Base-by-base conservation (phyloP, 2,113 vertebrate genomes). In the Melanotaenia duboulayi region DNA sequence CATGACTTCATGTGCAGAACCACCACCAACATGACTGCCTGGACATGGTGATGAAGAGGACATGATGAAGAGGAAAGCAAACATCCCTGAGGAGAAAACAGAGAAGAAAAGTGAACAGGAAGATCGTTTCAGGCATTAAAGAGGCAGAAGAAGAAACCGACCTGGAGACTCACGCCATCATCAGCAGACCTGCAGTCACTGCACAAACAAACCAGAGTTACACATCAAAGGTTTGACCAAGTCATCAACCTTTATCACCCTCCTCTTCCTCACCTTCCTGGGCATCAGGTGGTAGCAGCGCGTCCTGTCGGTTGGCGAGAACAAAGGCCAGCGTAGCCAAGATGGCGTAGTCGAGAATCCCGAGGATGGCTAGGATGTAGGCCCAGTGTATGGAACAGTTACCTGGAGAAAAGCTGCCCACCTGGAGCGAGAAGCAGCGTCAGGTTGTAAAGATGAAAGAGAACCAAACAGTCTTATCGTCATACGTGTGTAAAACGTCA, bases 331-430 rank as follows among this genome's bases (percentile, higher is more conserved):
- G 76, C 0, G 92, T 94, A 51, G 95, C 90, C 73, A 96, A 87
- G 25, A 95, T 94, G 16, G 90, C 87, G 1, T 94, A 93, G 0
- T 96, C 95, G 55, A 95, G 78, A 14, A 94, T 90, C 0, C 95
- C 95, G 69, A 96, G 88, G 24, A 96, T 71, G 78, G 95, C 95
- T 48, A 96, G 84, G n/a, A 94, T 87, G 69, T 93, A 96, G 39
- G 94, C 94, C 95, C 95, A 96, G 90, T 95, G 94, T 24, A 96
- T 84, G 0, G 93, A 90, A 67, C 95, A 96, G 81, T 91, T 90
- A 3, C 95, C 95, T 12, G 92, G 85, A 19, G 94, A 91, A 87
- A 95, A 96, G 56, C 95, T 95, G 60, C 91, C 78, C 22, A 91
- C 91, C 91, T 92, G 87, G 11, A 51, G 32, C 58, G 16, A 37